These are phyloP conservation scores for Pachypeltis micranthus DNA, from an alignment of 1,140 invertebrate genomes.

Conservation along the genomic window DNA sequence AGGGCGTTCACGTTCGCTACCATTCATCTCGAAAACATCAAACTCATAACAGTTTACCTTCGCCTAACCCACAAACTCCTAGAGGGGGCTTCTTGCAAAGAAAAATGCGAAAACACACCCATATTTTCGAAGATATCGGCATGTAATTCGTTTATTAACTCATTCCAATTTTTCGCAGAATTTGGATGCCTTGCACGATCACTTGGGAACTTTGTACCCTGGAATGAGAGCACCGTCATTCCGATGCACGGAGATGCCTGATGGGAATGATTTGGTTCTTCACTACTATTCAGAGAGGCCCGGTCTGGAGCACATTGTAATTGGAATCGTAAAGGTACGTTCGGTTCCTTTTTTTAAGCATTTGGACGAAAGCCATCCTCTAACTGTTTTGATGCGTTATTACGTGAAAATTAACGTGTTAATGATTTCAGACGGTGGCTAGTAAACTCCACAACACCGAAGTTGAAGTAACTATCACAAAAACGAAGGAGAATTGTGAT, in stretches of 20 bases:
- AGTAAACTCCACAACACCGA: constrained; percentile 82
- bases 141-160: no score
- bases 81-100: no score
- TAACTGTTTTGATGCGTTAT: neutral
- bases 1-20: no score
- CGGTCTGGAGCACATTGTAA: constrained; percentile 85
- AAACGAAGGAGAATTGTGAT: constrained; percentile 75
- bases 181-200: constrained; percentile 85
- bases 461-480: constrained; percentile 77
- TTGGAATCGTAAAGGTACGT: constrained; percentile 82
- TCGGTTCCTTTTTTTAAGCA: no score
- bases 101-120: no score
- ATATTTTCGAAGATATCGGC: no score
- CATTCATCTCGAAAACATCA: no score
- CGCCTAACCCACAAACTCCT: no score
- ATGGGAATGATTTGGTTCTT: constrained; percentile 72
- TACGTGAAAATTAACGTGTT: neutral
- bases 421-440: constrained; percentile 70
- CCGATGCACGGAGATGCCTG: constrained; percentile 70
- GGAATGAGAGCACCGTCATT: constrained; percentile 89
- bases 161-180: constrained; percentile 53
- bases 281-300: constrained; percentile 89
- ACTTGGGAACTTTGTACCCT: constrained; percentile 81
- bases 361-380: no score
- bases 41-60: no score